Evolutionary conservation across 2,888 invertebrate genomes (phyloP), one percentile per base, ranked within the genome.

Genomic region (Epirrhoe alternata): DNA sequence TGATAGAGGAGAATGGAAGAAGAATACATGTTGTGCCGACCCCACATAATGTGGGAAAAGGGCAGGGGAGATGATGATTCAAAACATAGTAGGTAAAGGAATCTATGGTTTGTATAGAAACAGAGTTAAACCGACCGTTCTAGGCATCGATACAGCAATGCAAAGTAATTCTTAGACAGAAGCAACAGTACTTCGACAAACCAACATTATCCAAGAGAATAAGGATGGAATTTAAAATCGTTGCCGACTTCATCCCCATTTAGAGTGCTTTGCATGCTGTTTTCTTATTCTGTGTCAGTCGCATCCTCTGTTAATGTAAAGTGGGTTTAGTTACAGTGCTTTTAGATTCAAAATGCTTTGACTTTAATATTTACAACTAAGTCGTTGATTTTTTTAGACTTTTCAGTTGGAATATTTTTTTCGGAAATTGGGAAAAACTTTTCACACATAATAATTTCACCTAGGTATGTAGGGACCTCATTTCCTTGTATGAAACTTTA

Each of bases 221-320:
- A 75, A 73, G 76, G 80, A 74, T 77, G 78, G 80, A 86, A 82
- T 84, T 81, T 81, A 81, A 85, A 86, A 84, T 78, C 77, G 81
- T 79, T 76, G 76, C 75, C 73, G 76, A 80, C 82, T 81, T 82
- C 80, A 78, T 77, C 73, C 81, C 73, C 74, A 75, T 82, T 82
- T 79, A 77, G 57, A 84, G 82, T 79, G 77, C 82, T 84, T 81
- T 78, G 81, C 84, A 82, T 84, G 79, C 82, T 79, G 80, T 73
- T 49, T 66, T 12, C 45, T 24, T 17, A n/a, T 17, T 2, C 52
- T 61, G 14, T 12, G 38, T 31, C 66, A 57, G 47, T 64, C 6
- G 6, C 0, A 16, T 55, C 4, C 5, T 5, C 42, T 5, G 12
- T 12, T 7, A 17, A 14, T 47, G 30, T 6, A 12, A 57, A 57